Percentiles rank a stretch among this genome's conserved stretches.
These are phyloP conservation scores for Nesogale talazaci DNA, from an alignment of 2,113 vertebrate species.

Conservation along the genomic window DNA sequence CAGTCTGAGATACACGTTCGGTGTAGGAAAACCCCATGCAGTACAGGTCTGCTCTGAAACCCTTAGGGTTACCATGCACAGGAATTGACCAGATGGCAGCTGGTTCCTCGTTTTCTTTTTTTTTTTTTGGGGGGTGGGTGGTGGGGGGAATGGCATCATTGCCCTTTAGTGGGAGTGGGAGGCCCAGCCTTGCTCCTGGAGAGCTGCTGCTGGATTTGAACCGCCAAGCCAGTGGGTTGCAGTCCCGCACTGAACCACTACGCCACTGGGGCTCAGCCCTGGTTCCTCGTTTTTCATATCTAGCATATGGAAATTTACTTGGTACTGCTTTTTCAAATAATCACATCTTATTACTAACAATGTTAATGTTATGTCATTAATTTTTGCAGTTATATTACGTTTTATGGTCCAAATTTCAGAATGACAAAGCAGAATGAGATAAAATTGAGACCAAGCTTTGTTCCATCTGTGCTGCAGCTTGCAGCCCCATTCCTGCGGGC, in stretches of 20 bases:
- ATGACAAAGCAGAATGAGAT: neutral
- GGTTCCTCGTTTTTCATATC: neutral
- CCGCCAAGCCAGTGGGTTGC: too few species aligned
- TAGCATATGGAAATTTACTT: neutral
- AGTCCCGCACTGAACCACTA: too few species aligned
- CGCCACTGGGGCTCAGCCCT: too few species aligned
- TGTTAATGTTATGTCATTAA: neutral
- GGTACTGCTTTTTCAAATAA: constrained; percentile 1
- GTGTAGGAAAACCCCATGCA: neutral
- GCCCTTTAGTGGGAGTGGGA: too few species aligned
- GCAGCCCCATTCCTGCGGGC: too few species aligned
- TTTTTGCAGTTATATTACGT: neutral
- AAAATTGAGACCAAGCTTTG: too few species aligned
- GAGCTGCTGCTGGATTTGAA: too few species aligned
- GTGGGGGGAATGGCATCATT: too few species aligned
- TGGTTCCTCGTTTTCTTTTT: neutral
- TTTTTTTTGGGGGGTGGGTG: too few species aligned
- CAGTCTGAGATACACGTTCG: neutral
- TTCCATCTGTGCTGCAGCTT: too few species aligned
- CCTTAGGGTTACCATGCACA: neutral
- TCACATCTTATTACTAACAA: neutral
- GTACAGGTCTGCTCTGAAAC: neutral
- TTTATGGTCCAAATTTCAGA: constrained; percentile 51
- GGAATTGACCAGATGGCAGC: neutral
- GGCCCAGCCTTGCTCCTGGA: too few species aligned